These are phyloP conservation scores for Dermatemys mawii DNA, from an alignment of 2,113 vertebrate genomes.

Conservation along the genomic window DNA sequence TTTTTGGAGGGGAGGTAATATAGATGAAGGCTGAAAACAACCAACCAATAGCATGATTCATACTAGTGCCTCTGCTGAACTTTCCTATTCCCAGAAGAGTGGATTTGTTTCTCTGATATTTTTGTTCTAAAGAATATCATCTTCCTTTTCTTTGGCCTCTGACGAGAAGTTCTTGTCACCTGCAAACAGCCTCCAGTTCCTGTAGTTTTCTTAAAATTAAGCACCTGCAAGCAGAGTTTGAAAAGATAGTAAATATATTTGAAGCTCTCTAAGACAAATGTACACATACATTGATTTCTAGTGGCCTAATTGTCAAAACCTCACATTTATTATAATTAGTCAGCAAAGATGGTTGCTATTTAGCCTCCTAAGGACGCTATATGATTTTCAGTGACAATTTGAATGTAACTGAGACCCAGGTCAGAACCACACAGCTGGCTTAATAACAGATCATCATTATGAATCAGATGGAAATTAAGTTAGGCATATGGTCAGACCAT, in stretches of 20 bases:
- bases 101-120: neutral
- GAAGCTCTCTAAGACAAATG: neutral
- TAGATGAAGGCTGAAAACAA: neutral
- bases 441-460: too few species aligned
- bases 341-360: neutral
- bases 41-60: neutral
- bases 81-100: neutral
- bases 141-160: conserved; percentile 57
- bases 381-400: neutral
- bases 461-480: neutral
- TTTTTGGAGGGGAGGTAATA: neutral
- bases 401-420: neutral
- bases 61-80: neutral
- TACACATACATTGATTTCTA: neutral
- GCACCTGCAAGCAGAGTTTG: conserved; percentile 56
- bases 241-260: neutral
- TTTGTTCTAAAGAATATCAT: conserved; percentile 18
- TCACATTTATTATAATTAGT: neutral
- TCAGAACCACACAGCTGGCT: neutral
- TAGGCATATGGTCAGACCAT: neutral
- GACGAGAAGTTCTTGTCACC: conserved; percentile 23
- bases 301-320: neutral
- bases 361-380: neutral
- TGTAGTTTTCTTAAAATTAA: conserved; percentile 38
- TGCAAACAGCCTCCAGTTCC: conserved; percentile 26